Evolutionary conservation across 1,140 invertebrate genomes (phyloP), one percentile per base, ranked within the genome.

Genomic region (Brachionus koreanus): DNA sequence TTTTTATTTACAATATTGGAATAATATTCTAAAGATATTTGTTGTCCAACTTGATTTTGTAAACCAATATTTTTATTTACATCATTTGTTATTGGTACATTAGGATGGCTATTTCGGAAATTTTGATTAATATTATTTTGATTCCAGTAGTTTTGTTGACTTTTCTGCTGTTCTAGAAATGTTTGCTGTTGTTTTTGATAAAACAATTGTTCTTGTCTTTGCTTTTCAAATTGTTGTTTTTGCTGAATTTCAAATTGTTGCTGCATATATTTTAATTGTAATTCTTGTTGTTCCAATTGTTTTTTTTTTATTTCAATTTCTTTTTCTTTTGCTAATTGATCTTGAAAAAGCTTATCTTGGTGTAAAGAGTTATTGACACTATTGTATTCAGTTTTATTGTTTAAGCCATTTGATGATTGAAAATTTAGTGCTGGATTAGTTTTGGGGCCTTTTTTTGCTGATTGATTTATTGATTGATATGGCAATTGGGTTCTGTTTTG

Each of bases 171-270:
- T 39, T 83, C 42, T 65, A 61, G 52, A 46, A 63, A 6, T 6
- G 49, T 5, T 33, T 83, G 67, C 49, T 72, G 43, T 63, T 72
- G 19, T 39, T 82, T 19, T 69, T 82, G 61, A 5, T 69, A 35
- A 33, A 25, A 42, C 10, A 69, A 16, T 69, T 29, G 77, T 13
- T 29, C 6, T 52, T 83, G 83, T 33, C 42, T 49, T 43, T 83
- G 57, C 29, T 69, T 29, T 65, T 19, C 61, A 10, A 35, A 19
- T 5, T 25, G 35, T 52, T 83, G 39, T 9, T 46, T 12, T 74
- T 43, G 39, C 25, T 72, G 49, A 6, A 35, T 10, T 65, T 74
- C 39, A 63, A 42, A 61, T 74, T 83, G 39, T 72, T 69, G 16
- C 29, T 82, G 72, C 79, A 61, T 39, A 16, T 33, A 37, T 83